Evolutionary conservation across 2,113 vertebrate species (phyloP).

Genomic region (Psittacula cyanocephala): DNA sequence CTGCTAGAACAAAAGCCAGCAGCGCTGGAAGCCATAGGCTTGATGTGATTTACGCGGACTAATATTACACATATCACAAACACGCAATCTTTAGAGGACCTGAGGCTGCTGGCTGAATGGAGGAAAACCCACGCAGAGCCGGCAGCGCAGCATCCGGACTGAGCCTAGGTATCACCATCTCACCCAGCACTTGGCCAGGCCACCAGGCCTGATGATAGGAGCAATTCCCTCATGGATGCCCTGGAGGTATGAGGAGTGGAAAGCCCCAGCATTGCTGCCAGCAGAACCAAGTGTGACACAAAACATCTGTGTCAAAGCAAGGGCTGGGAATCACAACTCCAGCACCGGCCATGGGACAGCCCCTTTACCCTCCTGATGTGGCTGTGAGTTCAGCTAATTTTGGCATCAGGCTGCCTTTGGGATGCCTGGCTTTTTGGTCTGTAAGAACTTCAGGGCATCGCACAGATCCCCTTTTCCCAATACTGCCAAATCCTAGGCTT

Average conservation of each 20-base stretch:
- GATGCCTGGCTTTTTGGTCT: background rate
- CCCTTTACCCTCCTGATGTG: background rate
- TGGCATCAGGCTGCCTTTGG: background rate
- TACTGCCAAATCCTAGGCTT: background rate
- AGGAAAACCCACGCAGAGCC: background rate
- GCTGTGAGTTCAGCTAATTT: background rate
- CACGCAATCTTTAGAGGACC: slow-evolving; percentile 3
- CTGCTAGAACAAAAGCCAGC: slow-evolving; percentile 30
- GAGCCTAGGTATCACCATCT: background rate
- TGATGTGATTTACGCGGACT: slow-evolving; percentile 8
- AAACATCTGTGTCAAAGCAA: background rate
- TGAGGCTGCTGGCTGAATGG: background rate
- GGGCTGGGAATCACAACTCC: background rate
- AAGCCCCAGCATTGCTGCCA: background rate
- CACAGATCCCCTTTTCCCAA: background rate
- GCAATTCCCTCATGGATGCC: background rate
- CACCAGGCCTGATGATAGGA: background rate
- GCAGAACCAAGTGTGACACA: background rate
- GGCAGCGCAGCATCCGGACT: fast-evolving
- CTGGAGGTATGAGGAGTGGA: background rate
- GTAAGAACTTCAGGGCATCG: background rate
- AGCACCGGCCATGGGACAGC: fast-evolving
- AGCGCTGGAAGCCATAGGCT: slow-evolving; percentile 14
- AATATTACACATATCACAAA: slow-evolving; percentile 59
- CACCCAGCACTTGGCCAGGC: background rate